These are phyloP conservation scores for Chironomus tentans DNA, from an alignment of 2,888 invertebrate genomes.

Conservation along the genomic window DNA sequence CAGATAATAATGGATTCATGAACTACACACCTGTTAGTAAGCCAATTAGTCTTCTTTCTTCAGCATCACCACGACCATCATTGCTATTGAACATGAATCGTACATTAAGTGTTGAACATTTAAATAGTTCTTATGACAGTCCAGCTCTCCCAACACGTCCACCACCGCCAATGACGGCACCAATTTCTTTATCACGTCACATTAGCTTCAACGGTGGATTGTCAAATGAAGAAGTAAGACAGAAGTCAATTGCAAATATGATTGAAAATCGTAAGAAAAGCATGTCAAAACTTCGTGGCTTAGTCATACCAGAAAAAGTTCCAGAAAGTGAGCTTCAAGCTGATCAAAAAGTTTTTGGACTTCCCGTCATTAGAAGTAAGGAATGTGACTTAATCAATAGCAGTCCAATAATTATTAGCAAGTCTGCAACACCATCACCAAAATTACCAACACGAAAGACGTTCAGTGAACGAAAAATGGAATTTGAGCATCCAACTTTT, in stretches of 20 bases:
- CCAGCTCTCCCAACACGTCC: conserved; percentile 34
- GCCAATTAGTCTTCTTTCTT: conserved; percentile 6
- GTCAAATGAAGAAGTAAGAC: conserved; percentile 44
- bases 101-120: conserved; percentile 24
- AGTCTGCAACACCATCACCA: conserved; percentile 35
- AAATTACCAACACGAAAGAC: conserved; percentile 28
- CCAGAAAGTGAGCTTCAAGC: conserved; percentile 39
- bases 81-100: not conserved
- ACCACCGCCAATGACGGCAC: conserved; percentile 28
- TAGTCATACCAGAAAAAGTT: conserved; percentile 73
- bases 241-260: conserved; percentile 61
- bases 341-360: conserved; percentile 38
- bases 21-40: not conserved
- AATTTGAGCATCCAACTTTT: conserved; percentile 5
- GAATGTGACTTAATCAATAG: conserved; percentile 47
- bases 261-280: conserved; percentile 74
- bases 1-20: not conserved
- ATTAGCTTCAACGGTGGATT: conserved; percentile 42
- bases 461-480: conserved; percentile 29
- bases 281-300: conserved; percentile 75
- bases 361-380: conserved; percentile 75
- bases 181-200: conserved; percentile 34
- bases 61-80: not conserved
- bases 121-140: conserved; percentile 7
- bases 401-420: not conserved